A percentile compares a stretch with the other conserved stretches of the same genome.
Conservation (phyloP, 1,140 invertebrate species). For the Saccostrea echinata region DNA sequence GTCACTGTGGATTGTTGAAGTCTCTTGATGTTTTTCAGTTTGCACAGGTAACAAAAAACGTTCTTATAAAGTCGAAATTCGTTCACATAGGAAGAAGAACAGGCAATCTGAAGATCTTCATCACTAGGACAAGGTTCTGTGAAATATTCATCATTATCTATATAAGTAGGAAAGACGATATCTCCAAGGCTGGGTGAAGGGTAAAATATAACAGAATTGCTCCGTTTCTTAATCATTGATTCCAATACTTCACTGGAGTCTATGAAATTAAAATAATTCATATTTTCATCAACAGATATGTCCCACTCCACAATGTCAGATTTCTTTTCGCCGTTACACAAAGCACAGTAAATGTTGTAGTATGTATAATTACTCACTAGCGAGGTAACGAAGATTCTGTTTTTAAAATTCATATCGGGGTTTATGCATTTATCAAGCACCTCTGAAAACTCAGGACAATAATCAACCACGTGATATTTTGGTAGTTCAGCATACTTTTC, state of each 20-base stretch:
- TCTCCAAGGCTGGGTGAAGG: neutral
- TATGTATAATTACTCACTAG: neutral
- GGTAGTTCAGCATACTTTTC: neutral
- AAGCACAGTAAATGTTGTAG: neutral
- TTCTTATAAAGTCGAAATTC: neutral
- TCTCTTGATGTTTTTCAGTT: neutral
- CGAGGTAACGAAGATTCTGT: neutral
- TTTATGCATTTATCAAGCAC: neutral
- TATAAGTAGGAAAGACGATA: neutral
- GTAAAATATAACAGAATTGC: neutral
- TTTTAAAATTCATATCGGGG: neutral
- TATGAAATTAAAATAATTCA: neutral
- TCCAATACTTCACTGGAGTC: neutral
- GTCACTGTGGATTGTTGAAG: too few species aligned
- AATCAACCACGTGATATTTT: neutral
- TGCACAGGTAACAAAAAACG: neutral
- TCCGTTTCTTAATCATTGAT: neutral
- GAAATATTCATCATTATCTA: neutral
- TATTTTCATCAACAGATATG: neutral
- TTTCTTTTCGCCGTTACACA: neutral
- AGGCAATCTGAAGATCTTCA: neutral
- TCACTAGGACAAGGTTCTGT: neutral
- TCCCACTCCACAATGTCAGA: neutral
- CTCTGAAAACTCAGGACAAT: neutral
- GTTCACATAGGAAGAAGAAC: neutral